Conservation (phyloP, 2,797 vertebrate genomes). For the Pteropus rufus region DNA sequence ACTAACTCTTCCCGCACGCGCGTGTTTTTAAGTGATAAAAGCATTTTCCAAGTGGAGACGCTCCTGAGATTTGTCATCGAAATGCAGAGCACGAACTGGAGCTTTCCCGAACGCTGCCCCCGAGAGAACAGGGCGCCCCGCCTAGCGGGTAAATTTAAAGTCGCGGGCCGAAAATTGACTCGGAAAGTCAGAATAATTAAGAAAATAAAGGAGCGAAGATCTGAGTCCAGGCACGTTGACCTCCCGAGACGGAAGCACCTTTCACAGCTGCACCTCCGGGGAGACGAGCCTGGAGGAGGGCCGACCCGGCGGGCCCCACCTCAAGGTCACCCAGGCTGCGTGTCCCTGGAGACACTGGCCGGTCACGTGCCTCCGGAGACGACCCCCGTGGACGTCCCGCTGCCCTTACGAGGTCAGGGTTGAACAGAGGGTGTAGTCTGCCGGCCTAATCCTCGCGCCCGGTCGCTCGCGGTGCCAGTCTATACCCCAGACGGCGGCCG, state of each 20-base stretch:
- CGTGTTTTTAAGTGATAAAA: not conserved
- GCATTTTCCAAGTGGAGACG: not conserved
- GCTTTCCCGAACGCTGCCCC: not conserved
- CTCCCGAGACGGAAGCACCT: accelerated
- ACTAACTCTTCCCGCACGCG: accelerated
- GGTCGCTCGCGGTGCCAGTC: too few species aligned
- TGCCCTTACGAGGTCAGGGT: too few species aligned
- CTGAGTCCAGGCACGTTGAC: not conserved
- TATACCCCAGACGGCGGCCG: too few species aligned
- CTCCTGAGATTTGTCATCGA: accelerated
- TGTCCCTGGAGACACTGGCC: not conserved
- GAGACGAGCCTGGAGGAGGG: not conserved
- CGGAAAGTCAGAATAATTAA: not conserved
- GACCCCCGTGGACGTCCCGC: too few species aligned
- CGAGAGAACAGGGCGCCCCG: not conserved
- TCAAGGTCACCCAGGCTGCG: accelerated
- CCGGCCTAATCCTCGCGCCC: too few species aligned
- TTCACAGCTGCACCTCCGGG: not conserved
- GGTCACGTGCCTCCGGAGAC: too few species aligned
- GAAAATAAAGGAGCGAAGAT: not conserved
- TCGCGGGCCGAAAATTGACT: not conserved
- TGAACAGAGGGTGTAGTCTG: too few species aligned
- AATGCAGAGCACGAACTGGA: accelerated
- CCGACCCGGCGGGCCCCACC: accelerated
- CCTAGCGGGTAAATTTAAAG: not conserved